phyloP scores from a whole-genome alignment of 2,113 vertebrate species.

The Grammomys dolichurus region DNA sequence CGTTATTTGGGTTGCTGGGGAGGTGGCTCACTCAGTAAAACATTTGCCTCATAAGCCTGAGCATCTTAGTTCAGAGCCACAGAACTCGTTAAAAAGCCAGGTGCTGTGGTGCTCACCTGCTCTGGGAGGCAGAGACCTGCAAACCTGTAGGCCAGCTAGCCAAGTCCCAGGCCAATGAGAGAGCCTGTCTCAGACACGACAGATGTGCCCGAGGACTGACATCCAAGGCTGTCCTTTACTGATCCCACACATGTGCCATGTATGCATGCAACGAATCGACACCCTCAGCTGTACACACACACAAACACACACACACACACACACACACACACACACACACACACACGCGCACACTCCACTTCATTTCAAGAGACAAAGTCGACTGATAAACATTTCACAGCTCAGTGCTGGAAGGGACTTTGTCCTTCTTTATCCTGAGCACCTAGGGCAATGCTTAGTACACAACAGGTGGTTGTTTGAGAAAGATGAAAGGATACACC shows the following conservation, averaged over 20 bases:
- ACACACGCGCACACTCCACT: background rate
- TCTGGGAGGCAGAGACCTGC: background rate
- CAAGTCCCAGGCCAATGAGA: background rate
- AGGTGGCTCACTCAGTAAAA: background rate
- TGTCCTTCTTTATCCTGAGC: background rate
- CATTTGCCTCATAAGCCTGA: background rate
- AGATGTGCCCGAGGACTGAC: background rate
- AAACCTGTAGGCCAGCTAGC: background rate
- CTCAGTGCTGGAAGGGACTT: no score
- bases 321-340: background rate
- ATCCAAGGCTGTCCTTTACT: background rate
- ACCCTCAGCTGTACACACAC: no score
- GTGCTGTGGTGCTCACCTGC: background rate
- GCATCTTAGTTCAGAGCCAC: background rate
- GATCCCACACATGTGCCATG: background rate
- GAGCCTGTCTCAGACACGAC: background rate
- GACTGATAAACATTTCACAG: background rate
- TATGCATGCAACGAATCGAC: fast-evolving
- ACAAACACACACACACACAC: no score
- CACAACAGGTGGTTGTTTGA: background rate
- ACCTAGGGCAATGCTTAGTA: background rate
- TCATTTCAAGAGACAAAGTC: background rate
- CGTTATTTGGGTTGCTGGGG: background rate
- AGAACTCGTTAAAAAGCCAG: background rate
- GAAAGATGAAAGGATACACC: background rate